Conservation (phyloP, 2,888 invertebrate species). For the Drosophila imparisetae region DNA sequence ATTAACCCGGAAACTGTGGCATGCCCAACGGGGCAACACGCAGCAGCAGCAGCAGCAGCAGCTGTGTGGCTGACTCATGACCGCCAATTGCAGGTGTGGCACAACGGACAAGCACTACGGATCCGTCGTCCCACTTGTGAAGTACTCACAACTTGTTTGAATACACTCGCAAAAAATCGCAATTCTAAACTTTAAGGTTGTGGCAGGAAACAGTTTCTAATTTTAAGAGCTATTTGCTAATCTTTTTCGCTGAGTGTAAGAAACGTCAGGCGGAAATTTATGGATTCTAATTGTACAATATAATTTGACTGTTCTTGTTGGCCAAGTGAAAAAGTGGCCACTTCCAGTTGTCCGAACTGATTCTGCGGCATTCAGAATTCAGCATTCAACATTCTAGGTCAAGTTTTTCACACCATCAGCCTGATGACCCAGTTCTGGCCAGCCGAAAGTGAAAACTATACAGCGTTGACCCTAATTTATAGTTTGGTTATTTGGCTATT, state of each 20-base stretch:
- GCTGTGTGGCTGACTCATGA: conserved; percentile 58
- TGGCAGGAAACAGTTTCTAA: too few species aligned
- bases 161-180: conserved; percentile 14
- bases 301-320: conserved; percentile 34
- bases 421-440: conserved; percentile 54
- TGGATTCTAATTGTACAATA: conserved; percentile 53
- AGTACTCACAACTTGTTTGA: conserved; percentile 64
- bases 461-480: conserved; percentile 74
- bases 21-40: conserved; percentile 20
- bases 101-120: conserved; percentile 33
- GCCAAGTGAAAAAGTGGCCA: conserved; percentile 36
- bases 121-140: conserved; percentile 43
- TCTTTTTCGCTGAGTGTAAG: not conserved
- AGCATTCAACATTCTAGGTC: conserved; percentile 17
- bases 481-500: conserved; percentile 64
- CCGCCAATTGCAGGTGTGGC: conserved; percentile 78
- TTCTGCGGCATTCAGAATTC: conserved; percentile 38
- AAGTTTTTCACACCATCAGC: conserved; percentile 19
- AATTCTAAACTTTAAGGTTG: too few species aligned
- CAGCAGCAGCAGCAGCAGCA: conserved; percentile 12
- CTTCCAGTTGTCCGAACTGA: conserved; percentile 42
- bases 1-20: conserved; percentile 74
- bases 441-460: conserved; percentile 73
- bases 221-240: too few species aligned
- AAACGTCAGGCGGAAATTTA: conserved; percentile 64